Evolutionary conservation across 2,113 vertebrate genomes (phyloP), one percentile per base, ranked within the genome.

Genomic region (Empidonax traillii): DNA sequence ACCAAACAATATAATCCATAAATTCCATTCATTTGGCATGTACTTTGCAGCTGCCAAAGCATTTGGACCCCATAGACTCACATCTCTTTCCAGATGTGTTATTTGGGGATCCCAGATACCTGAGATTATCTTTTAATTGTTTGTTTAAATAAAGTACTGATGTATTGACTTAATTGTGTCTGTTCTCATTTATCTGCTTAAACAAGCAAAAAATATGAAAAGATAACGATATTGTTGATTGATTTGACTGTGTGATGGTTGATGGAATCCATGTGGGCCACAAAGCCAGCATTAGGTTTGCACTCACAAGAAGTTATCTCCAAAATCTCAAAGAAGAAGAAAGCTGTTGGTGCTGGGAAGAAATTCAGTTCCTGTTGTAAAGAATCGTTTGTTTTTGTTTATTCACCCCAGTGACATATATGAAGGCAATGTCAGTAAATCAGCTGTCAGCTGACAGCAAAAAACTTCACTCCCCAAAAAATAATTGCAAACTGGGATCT

Each of bases 381-480:
- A 81, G 72, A 90, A 86, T 78, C 1, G 25, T 84, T 93, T 93
- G 59, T 89, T 95, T 92, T 71, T 16, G 52, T 86, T 94, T 90
- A 84, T 92, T 93, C 35, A 86, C 47, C 24, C 27, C 33, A 25
- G 72, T 86, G 87, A 84, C 65, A 59, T 78, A 81, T 69, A 95
- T 73, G 83, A 88, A 80, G 56, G 68, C 56, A 84, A 81, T 72
- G 86, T 39, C 91, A 78, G 65, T 93, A 97, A 86, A 93, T 89
- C 92, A 93, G 37, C 55, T 77, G 30, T 61, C 74, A 87, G 19
- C 24, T 94, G 85, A 59, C 62, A 86, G 75, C 9, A 68, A 84
- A 91, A 78, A 79, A 6, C 39, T 73, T 92, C 3, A 31, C 55
- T 92, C 24, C 37, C 73, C 66, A 84, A 79, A 80, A 66, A 77